phyloP scores from a whole-genome alignment of 1,140 invertebrate species.

The Zaprionus inermis region DNA sequence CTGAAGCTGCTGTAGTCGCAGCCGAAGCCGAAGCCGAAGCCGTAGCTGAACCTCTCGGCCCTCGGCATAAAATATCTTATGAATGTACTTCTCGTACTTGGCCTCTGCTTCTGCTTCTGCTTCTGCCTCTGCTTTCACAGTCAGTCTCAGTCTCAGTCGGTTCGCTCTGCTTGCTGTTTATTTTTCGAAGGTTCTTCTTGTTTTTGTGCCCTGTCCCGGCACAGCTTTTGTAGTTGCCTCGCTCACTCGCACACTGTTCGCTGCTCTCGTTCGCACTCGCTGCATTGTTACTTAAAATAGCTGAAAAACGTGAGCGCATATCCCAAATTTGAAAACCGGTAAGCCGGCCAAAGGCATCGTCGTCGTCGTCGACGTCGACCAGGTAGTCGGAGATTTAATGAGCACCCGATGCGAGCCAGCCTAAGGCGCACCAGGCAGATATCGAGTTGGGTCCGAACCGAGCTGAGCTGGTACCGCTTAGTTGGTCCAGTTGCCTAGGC shows the following conservation, averaged over 20 bases:
- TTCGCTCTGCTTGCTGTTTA: constrained; percentile 22
- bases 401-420: constrained; percentile 42
- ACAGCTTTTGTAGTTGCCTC: constrained; percentile 47
- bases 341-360: constrained; percentile 51
- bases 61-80: constrained; percentile 49
- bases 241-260: not conserved
- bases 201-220: constrained; percentile 40
- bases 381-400: constrained; percentile 51
- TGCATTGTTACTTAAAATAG: constrained; percentile 82
- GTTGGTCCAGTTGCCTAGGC: constrained; percentile 29
- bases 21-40: constrained; percentile 57
- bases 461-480: constrained; percentile 5
- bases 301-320: constrained; percentile 76
- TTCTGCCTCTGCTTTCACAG: not conserved
- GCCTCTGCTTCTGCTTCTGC: constrained; percentile 24
- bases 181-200: constrained; percentile 46
- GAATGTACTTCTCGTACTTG: constrained; percentile 77
- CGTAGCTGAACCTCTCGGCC: constrained; percentile 63
- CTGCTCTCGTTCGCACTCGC: constrained; percentile 17
- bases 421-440: constrained; percentile 34
- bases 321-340: constrained; percentile 80
- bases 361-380: constrained; percentile 19
- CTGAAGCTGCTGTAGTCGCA: constrained; percentile 47
- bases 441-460: constrained; percentile 7
- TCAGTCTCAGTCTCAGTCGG: not conserved